phyloP scores from a whole-genome alignment of 2,113 vertebrate species.

The Urocolius indicus region DNA sequence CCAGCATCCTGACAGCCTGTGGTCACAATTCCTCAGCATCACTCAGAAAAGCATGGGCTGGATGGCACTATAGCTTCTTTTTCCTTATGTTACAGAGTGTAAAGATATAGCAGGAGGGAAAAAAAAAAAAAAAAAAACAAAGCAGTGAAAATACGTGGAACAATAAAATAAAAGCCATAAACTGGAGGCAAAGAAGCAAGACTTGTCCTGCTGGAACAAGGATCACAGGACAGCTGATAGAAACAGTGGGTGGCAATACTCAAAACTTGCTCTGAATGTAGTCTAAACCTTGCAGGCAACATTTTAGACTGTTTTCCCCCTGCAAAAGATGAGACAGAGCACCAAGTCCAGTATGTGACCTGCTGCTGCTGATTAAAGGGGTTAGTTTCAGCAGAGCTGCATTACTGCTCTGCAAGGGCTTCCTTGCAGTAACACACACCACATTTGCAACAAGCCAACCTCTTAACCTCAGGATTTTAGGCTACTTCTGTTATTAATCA shows the following conservation, averaged over 20 bases:
- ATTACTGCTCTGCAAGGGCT: background rate
- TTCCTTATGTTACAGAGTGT: background rate
- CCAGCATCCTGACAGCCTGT: background rate
- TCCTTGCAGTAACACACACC: fast-evolving
- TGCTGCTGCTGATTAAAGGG: fast-evolving
- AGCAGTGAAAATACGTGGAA: background rate
- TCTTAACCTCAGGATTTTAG: background rate
- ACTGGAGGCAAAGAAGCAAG: background rate
- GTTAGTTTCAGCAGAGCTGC: background rate
- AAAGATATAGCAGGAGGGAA: background rate
- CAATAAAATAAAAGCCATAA: background rate
- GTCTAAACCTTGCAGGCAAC: background rate
- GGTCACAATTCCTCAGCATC: background rate
- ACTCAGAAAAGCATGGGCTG: background rate
- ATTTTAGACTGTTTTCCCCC: too few species aligned
- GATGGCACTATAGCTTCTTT: background rate
- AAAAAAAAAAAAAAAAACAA: too few species aligned
- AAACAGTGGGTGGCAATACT: fast-evolving
- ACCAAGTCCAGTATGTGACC: fast-evolving
- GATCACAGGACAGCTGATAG: background rate
- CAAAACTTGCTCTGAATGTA: background rate
- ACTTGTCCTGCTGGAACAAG: background rate
- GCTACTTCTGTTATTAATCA: background rate
- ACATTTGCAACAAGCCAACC: fast-evolving
- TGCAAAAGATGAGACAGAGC: background rate